Base-by-base conservation (phyloP, 92 coral and sea anemone genomes). In the Epizoanthus stellaris region DNA sequence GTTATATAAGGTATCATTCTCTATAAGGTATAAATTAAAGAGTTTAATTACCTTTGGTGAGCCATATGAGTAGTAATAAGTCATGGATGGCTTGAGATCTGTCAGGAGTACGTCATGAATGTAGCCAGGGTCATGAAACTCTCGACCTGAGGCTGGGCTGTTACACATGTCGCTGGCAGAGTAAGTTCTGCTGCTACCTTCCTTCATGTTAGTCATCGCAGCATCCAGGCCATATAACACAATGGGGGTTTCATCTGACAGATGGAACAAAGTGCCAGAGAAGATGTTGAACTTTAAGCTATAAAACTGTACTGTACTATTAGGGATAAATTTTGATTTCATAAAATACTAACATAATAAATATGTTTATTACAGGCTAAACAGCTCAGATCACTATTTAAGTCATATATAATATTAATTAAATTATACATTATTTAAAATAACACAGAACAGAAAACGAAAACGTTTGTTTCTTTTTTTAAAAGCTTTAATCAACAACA, bases 91-190 rank as follows among this genome's bases (percentile, higher is more conserved):
- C 67, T 87, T 87, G 40, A 95, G 89, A 82, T 94, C 87, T 68
- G 92, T 89, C 73, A 95, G 62, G 66, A 95, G 82, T 39, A 93
- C 98, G 91, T 95, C 98, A 64, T 95, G 98, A 52, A 93, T 89
- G 75, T 57, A 95, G 13, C 98, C 98, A 21, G 98, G 98, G 74
- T 95, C 91, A 85, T 80, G 70, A 81, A 91, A 95, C 12, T 79
- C 88, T 52, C 56, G 66, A 10, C 92, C 93, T 67, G 68, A 77
- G 3, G 96, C 95, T 14, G 95, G 98, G 39, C 52, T 64, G 49
- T 80, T 83, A 81, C 98, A 95, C 96, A 93, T 93, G 79, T 95
- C 95, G 6, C 80, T 68, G 34, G 93, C 95, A 14, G 87, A 89
- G 77, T 95, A 95, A 1, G 95, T 95, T n/a, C 21, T 71, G 54